Percentiles rank a stretch among this genome's conserved stretches.
Conservation (phyloP, 2,113 vertebrate species). For the Amblyornis subalaris region DNA sequence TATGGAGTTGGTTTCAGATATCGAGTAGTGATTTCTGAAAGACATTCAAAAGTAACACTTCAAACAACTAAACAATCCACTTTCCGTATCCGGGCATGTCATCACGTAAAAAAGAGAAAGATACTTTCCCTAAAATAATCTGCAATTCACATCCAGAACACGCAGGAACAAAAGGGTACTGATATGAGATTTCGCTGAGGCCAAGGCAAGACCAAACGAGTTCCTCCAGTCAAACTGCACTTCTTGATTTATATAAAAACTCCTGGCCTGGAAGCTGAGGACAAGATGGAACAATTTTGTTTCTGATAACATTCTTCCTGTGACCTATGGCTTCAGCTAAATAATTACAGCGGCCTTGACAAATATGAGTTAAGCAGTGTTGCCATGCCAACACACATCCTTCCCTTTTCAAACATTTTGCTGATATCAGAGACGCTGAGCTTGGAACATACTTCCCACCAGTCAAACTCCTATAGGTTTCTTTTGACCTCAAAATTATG, state of each 20-base stretch:
- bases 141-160: neutral
- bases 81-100: neutral
- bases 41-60: neutral
- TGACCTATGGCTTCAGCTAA: conserved; percentile 1
- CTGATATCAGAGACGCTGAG: neutral
- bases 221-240: neutral
- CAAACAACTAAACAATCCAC: neutral
- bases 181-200: neutral
- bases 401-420: neutral
- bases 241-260: conserved; percentile 22
- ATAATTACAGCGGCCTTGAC: conserved; percentile 20
- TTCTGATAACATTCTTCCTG: conserved; percentile 33
- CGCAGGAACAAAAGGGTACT: rapidly evolving
- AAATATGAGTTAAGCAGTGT: conserved; percentile 44
- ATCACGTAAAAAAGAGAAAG: neutral
- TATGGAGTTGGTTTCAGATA: rapidly evolving
- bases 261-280: neutral
- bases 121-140: neutral
- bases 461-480: neutral
- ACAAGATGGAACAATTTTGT: neutral
- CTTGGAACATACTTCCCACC: neutral
- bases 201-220: neutral
- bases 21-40: neutral
- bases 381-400: conserved; percentile 31
- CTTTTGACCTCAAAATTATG: neutral